These are phyloP conservation scores for Jordanella pulchra DNA, from an alignment of 2,797 vertebrate genomes.

Conservation along the genomic window DNA sequence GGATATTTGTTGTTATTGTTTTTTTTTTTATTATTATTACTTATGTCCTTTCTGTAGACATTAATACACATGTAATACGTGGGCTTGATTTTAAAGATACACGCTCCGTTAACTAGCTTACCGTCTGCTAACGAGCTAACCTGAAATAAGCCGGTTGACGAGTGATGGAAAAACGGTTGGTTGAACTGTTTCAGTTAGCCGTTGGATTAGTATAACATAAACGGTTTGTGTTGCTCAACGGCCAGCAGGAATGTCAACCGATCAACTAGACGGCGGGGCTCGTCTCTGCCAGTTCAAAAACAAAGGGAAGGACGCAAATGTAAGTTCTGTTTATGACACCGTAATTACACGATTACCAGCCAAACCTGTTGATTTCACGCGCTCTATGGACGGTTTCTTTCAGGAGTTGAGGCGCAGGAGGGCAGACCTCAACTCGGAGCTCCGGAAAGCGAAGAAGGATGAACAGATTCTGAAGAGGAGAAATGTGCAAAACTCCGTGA, in stretches of 20 bases:
- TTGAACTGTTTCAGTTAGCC: not conserved
- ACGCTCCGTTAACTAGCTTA: not conserved
- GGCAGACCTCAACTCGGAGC: slow-evolving; percentile 89
- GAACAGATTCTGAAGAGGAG: slow-evolving; percentile 92
- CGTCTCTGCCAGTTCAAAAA: slow-evolving; percentile 92
- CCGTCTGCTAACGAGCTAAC: not conserved
- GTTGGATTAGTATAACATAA: not conserved
- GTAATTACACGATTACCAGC: too few species aligned
- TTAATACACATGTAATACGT: slow-evolving; percentile 36
- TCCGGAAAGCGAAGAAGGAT: slow-evolving; percentile 93
- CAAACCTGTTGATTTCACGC: too few species aligned
- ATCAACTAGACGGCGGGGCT: slow-evolving; percentile 76
- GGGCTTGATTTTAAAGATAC: slow-evolving; percentile 26
- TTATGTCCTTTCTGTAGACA: slow-evolving; percentile 9
- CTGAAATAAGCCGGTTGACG: not conserved
- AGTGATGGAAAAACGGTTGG: not conserved
- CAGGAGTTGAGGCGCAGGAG: slow-evolving; percentile 89
- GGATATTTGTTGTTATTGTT: accelerated
- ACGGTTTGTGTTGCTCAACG: slow-evolving; percentile 29
- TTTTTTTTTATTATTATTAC: not conserved
- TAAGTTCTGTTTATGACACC: slow-evolving; percentile 63
- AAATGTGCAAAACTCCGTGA: slow-evolving; percentile 83
- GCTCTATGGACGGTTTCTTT: not conserved
- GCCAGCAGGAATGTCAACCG: slow-evolving; percentile 78
- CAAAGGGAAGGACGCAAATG: slow-evolving; percentile 88